Percentiles rank a stretch among this genome's conserved stretches.
Conservation (phyloP, 2,797 vertebrate genomes). For the Sebastes melanostomus region DNA sequence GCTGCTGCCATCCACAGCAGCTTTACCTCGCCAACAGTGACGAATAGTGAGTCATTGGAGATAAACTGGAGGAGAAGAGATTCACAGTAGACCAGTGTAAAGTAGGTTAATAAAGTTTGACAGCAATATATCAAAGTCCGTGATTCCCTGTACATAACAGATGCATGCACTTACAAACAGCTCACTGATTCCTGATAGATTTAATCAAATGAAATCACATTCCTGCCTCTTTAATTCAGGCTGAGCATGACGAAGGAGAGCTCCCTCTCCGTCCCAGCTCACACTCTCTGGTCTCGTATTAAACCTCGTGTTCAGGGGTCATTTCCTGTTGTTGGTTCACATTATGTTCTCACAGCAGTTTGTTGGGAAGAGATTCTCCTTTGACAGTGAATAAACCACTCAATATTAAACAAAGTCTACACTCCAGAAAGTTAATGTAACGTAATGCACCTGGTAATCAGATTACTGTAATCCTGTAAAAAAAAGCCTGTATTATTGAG, state of each 20-base stretch:
- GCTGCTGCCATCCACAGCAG: too few relatives aligned
- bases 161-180: not conserved
- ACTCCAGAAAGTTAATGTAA: not conserved
- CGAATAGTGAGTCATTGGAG: too few relatives aligned
- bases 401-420: not conserved
- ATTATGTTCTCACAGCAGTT: constrained; percentile 34
- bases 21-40: too few relatives aligned
- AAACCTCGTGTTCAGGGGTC: constrained; percentile 25
- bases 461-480: constrained; percentile 3
- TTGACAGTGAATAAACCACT: not conserved
- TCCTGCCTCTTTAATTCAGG: not conserved
- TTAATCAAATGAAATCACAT: not conserved
- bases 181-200: not conserved
- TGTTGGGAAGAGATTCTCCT: constrained; percentile 10
- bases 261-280: not conserved
- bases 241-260: not conserved
- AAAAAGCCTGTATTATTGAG: not conserved
- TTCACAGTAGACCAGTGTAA: too few relatives aligned
- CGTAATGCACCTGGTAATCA: not conserved
- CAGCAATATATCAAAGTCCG: too few relatives aligned
- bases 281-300: not conserved
- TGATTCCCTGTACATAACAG: not conserved
- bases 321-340: constrained; percentile 47
- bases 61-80: too few relatives aligned
- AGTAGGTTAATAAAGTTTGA: too few relatives aligned